These are phyloP conservation scores for Achatina immaculata DNA, from an alignment of 1,140 invertebrate species.

Conservation along the genomic window DNA sequence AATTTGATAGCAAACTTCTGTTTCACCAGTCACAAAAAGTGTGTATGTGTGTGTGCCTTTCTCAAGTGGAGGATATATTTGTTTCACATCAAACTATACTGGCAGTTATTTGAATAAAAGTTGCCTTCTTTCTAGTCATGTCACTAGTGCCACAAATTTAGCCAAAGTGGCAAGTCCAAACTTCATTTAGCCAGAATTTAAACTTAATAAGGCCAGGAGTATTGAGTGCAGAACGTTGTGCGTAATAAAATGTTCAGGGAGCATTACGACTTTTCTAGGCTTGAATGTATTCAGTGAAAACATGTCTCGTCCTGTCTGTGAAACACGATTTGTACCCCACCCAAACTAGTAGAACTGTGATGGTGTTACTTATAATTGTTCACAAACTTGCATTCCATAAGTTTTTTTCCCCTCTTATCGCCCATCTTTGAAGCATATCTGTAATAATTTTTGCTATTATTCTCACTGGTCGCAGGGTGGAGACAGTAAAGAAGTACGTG, in stretches of 20 bases:
- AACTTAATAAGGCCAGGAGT: too few relatives aligned
- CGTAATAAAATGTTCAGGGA: too few relatives aligned
- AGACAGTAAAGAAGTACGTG: not conserved
- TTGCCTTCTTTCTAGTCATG: not conserved
- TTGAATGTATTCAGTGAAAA: too few relatives aligned
- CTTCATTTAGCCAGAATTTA: too few relatives aligned
- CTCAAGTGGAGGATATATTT: not conserved
- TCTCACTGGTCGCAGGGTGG: not conserved
- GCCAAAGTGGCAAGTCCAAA: too few relatives aligned
- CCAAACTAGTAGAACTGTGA: constrained; percentile 27
- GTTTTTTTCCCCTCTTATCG: not conserved
- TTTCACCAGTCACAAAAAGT: not conserved
- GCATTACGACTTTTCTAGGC: too few relatives aligned
- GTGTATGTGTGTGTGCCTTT: constrained; percentile 9
- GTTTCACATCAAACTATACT: not conserved
- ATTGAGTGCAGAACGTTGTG: too few relatives aligned
- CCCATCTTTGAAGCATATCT: not conserved
- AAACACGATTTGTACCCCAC: not conserved
- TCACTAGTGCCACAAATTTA: too few relatives aligned
- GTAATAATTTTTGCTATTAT: not conserved
- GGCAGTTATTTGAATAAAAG: not conserved
- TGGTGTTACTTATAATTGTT: constrained; percentile 30
- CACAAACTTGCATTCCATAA: constrained; percentile 32
- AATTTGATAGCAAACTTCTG: not conserved
- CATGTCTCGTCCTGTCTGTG: too few relatives aligned